These are phyloP conservation scores for Prunella strophiata DNA, from an alignment of 2,797 vertebrate species.

Conservation along the genomic window DNA sequence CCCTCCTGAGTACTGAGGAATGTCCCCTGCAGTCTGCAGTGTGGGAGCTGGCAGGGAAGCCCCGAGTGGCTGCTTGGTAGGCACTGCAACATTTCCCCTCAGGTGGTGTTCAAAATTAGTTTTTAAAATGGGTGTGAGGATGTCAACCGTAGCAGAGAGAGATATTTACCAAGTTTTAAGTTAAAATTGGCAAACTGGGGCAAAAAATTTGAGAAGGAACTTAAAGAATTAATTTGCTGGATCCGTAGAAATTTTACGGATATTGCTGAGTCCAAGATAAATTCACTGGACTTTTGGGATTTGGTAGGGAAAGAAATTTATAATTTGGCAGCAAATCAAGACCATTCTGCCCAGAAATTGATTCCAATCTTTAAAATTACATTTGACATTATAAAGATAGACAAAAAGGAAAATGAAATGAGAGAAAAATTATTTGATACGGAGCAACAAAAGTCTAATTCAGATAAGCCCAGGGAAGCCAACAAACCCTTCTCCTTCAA, in stretches of 20 bases:
- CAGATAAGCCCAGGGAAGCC: not conserved
- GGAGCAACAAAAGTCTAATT: not conserved
- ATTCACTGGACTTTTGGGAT: not conserved
- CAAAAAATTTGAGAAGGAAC: not conserved
- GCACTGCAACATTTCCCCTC: not conserved
- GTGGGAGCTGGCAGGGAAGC: not conserved
- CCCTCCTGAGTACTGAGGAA: not conserved
- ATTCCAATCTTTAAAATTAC: not conserved
- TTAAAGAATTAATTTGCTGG: not conserved
- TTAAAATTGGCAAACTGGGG: not conserved
- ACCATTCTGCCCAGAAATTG: not conserved
- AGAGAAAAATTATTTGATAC: not conserved
- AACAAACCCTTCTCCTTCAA: not conserved
- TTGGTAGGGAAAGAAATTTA: not conserved
- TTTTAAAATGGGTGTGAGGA: not conserved
- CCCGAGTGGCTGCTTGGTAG: not conserved
- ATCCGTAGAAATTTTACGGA: not conserved
- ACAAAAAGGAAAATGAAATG: not conserved
- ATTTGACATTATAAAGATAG: not conserved
- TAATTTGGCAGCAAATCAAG: not conserved
- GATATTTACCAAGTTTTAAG: not conserved
- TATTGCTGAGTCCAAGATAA: not conserved
- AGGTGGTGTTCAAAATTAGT: not conserved
- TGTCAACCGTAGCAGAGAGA: not conserved
- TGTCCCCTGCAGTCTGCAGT: not conserved